Conservation (phyloP, 2,797 vertebrate genomes). For the Malacoctenus gilli region DNA sequence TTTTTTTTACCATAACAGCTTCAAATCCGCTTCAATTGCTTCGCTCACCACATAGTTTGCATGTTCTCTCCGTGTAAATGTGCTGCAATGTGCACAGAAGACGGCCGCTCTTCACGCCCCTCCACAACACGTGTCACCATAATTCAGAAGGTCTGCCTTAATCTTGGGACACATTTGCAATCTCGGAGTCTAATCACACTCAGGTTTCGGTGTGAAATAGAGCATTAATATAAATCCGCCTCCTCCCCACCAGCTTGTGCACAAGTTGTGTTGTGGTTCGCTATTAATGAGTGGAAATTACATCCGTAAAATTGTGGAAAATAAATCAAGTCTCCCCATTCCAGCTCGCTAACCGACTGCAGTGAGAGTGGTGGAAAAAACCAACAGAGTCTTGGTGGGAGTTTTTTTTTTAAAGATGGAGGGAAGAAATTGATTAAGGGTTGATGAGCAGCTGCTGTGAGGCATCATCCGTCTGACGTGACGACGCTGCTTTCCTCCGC, state of each 20-base stretch:
- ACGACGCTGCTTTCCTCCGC: constrained; percentile 14
- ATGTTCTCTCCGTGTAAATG: too few relatives aligned
- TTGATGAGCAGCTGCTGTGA: constrained; percentile 55
- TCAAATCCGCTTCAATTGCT: too few relatives aligned
- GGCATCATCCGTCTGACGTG: constrained; percentile 54
- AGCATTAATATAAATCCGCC: background rate
- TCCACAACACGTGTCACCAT: too few relatives aligned
- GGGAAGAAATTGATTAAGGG: constrained; percentile 40
- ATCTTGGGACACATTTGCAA: too few relatives aligned
- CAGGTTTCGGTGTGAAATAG: background rate
- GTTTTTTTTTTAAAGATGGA: constrained; percentile 32
- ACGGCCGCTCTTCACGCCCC: too few relatives aligned
- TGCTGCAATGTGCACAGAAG: too few relatives aligned
- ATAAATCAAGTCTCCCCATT: constrained; percentile 23
- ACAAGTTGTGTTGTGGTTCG: background rate
- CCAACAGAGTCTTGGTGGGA: constrained; percentile 10
- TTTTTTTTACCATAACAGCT: too few relatives aligned
- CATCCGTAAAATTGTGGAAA: constrained; percentile 3
- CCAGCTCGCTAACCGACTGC: constrained; percentile 7
- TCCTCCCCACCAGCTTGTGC: background rate
- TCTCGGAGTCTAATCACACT: too few relatives aligned
- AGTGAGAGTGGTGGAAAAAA: constrained; percentile 13
- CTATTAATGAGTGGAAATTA: constrained; percentile 3
- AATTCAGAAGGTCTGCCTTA: too few relatives aligned
- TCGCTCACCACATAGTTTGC: too few relatives aligned